Percentiles rank a stretch among this genome's conserved stretches.
Evolutionary conservation across 2,888 invertebrate species (phyloP).

Genomic region (Leucophenga montana): DNA sequence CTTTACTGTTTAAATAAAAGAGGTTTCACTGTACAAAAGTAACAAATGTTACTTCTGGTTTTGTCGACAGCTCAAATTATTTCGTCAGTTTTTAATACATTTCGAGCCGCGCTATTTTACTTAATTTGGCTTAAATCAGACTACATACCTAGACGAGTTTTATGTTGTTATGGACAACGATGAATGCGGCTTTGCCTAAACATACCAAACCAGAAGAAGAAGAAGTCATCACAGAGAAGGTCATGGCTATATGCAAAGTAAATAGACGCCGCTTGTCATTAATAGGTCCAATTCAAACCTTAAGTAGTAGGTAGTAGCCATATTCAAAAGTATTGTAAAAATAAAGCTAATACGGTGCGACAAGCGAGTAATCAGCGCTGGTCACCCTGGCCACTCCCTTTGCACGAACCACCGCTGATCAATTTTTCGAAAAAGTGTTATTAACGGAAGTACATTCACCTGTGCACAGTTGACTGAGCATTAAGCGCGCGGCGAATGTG

Average conservation of each 20-base stretch:
- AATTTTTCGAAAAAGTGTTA: background rate
- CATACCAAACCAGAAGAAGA: background rate
- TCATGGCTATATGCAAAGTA: constrained; percentile 60
- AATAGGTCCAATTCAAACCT: background rate
- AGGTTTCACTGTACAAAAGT: background rate
- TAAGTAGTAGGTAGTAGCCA: background rate
- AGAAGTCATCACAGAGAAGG: constrained; percentile 46
- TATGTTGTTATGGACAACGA: too few relatives aligned
- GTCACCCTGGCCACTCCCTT: background rate
- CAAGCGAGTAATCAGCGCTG: background rate
- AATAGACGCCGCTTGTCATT: constrained; percentile 14
- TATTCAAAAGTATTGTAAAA: background rate
- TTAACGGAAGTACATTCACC: constrained; percentile 62
- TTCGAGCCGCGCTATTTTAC: too few relatives aligned
- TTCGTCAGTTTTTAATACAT: too few relatives aligned
- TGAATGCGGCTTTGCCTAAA: too few relatives aligned
- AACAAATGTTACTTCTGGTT: background rate
- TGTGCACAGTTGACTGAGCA: constrained; percentile 63
- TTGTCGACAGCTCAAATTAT: too few relatives aligned
- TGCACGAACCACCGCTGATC: background rate
- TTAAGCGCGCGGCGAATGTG: constrained; percentile 26
- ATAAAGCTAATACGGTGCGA: background rate
- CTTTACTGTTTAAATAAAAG: too few relatives aligned
- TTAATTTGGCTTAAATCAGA: too few relatives aligned
- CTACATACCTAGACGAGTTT: too few relatives aligned